Evolutionary conservation across 2,113 vertebrate species (phyloP).

Genomic region (Rhinolophus sinicus): DNA sequence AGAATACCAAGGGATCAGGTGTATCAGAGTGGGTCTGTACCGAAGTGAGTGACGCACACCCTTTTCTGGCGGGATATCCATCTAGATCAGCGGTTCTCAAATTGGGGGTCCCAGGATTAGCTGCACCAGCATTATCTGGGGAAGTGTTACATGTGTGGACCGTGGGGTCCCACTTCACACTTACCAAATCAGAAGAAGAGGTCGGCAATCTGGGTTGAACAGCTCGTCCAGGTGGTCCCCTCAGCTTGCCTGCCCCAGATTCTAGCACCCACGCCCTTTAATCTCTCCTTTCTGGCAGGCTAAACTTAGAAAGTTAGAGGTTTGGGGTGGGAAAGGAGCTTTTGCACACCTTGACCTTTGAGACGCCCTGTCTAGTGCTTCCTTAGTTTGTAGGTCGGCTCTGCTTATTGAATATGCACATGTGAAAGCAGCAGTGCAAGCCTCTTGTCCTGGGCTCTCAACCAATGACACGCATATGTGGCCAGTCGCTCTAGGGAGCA

Average conservation of each 20-base stretch:
- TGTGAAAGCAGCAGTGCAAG: conserved; percentile 32
- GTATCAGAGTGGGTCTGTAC: not conserved
- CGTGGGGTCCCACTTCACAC: not conserved
- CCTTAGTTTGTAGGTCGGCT: conserved; percentile 47
- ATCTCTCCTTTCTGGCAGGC: not conserved
- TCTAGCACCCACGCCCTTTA: not conserved
- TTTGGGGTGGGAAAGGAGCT: not conserved
- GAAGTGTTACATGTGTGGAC: not conserved
- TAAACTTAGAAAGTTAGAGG: not conserved
- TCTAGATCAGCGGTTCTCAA: not conserved
- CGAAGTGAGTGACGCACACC: conserved; percentile 2
- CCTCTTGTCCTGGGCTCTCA: conserved; percentile 28
- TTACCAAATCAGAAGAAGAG: not conserved
- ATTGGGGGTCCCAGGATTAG: not conserved
- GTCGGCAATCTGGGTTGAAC: too few species aligned
- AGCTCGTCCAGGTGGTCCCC: not conserved
- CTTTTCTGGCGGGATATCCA: not conserved
- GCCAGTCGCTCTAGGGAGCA: conserved; percentile 49
- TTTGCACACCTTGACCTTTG: not conserved
- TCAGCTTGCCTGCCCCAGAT: not conserved
- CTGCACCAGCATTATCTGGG: too few species aligned
- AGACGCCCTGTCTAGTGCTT: conserved; percentile 22
- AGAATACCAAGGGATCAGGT: conserved; percentile 4
- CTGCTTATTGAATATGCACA: not conserved
- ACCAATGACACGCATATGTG: conserved; percentile 25